phyloP scores from a whole-genome alignment of 2,113 vertebrate genomes.

The Istiophorus platypterus region DNA sequence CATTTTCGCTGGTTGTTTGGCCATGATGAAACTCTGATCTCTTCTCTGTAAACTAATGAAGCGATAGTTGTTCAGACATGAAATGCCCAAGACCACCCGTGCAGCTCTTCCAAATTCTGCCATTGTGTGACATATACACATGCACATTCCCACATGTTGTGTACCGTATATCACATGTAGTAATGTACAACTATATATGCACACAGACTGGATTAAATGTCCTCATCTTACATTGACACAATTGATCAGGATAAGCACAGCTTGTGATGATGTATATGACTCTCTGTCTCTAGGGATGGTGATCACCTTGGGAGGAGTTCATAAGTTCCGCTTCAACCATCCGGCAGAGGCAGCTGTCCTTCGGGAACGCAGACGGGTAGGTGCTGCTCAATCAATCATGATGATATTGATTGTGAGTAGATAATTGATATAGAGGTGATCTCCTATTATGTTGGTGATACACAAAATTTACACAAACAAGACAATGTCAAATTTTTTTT shows the following conservation, averaged over 20 bases:
- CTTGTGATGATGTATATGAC: constrained; percentile 37
- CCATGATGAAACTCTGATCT: not conserved
- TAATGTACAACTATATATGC: constrained; percentile 8
- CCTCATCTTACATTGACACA: no score
- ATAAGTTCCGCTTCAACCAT: constrained; percentile 96
- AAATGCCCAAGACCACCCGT: not conserved
- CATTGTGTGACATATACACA: no score
- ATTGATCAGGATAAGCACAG: constrained; percentile 37
- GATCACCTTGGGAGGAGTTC: constrained; percentile 90
- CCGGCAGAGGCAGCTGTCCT: constrained; percentile 94
- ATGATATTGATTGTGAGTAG: constrained; percentile 35
- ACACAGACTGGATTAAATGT: no score
- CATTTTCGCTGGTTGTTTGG: not conserved
- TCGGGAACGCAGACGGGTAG: constrained; percentile 90
- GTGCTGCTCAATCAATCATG: constrained; percentile 63
- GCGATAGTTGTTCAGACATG: not conserved
- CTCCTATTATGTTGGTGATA: not conserved
- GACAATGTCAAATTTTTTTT: no score
- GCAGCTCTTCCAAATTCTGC: no score
- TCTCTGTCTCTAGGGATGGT: constrained; percentile 86
- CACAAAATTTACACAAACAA: not conserved
- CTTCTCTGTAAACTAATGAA: not conserved
- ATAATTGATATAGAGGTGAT: not conserved
- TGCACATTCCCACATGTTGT: no score
- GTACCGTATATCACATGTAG: no score